These are phyloP conservation scores for Meandrina meandrites DNA, from an alignment of 92 coral and sea anemone genomes.

Conservation along the genomic window DNA sequence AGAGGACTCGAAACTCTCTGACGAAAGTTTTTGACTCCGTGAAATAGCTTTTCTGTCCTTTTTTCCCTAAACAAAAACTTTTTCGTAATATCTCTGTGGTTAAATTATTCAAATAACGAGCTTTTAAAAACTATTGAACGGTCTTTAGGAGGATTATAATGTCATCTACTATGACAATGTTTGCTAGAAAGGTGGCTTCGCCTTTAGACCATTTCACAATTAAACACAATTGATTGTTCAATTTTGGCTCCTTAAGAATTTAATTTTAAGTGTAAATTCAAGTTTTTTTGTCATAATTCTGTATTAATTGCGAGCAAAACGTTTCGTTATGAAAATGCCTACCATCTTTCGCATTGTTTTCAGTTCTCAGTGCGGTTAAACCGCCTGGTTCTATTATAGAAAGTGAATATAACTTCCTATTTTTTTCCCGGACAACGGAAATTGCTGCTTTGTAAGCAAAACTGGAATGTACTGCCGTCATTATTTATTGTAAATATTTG, in stretches of 20 bases:
- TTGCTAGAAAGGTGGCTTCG: neutral
- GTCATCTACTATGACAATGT: conserved; percentile 18
- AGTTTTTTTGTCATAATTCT: neutral
- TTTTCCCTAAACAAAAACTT: neutral
- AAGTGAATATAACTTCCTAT: neutral
- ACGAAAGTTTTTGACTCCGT: neutral
- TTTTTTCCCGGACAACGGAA: neutral
- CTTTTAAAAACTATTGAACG: neutral
- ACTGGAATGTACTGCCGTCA: conserved; percentile 4
- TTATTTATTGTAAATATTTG: conserved; percentile 13
- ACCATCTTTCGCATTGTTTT: neutral
- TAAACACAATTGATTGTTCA: conserved; percentile 11
- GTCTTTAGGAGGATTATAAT: conserved; percentile 31
- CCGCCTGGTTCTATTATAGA: neutral
- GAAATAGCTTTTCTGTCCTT: too few species aligned
- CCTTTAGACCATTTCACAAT: neutral
- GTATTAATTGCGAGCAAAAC: neutral
- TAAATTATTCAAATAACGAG: conserved; percentile 19
- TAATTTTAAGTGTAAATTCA: conserved; percentile 6
- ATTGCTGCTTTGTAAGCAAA: neutral
- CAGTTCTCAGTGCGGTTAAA: neutral
- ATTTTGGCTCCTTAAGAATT: neutral
- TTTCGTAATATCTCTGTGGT: neutral
- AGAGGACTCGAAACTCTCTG: neutral
- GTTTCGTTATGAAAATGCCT: neutral